Evolutionary conservation across 2,797 vertebrate species (phyloP), one percentile per base, ranked within the genome.

Genomic region (Rhinella marina): DNA sequence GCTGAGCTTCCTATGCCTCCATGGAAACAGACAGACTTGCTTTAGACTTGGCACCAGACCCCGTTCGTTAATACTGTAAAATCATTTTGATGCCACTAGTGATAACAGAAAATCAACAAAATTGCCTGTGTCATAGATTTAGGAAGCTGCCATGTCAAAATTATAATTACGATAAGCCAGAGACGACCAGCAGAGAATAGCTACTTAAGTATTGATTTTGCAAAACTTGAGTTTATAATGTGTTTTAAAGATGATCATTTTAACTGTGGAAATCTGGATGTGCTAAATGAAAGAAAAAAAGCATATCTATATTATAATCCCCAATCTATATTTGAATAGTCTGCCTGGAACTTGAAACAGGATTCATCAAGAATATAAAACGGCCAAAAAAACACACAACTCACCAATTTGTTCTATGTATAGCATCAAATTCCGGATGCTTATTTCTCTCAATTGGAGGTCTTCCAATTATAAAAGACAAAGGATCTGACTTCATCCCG

Each of bases 391-490:
- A 73, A 41, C 5, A 88, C 81, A 56, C 87, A 85, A 81, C 83
- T 62, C 72, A 54, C 77, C 82, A 61, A 88, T 88, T 88, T 88
- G 76, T 81, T 81, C 62, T 88, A 81, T 88, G 73, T 88, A 73
- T 88, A 88, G 54, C 23, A 14, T 56, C 73, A 85, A 81, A 85
- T 25, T 68, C 62, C 75, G 61, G 87, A 88, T 84, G 76, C 68
- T 81, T 88, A n/a, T 83, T 81, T 85, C 41, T 85, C 83, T 88
- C 64, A 21, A 56, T 66, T 85, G 76, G 82, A 85, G 66, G 54
- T 50, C 81, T 85, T 85, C 86, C 82, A 88, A 80, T 88, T 84
- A 79, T 56, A 88, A 81, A 68, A 85, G 82, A 84, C 82, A 88
- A 81, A 88, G 81, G 27, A 70, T 84, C 19, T 57, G 25, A 82